Conservation (phyloP, 2,113 vertebrate genomes). For the Anser cygnoides region DNA sequence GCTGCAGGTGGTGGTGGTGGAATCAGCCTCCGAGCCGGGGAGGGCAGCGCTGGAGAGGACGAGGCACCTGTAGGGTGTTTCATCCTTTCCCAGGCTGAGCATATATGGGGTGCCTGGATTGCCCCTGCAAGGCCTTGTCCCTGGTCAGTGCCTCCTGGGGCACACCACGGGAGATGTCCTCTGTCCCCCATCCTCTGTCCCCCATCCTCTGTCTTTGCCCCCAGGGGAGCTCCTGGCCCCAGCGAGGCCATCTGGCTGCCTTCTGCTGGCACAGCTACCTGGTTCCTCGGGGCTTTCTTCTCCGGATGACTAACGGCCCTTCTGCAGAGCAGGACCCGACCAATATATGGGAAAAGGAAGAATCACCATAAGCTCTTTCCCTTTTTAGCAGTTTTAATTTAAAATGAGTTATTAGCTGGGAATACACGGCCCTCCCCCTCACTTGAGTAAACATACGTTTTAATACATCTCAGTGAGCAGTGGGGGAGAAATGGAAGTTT, state of each 20-base stretch:
- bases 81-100: neutral
- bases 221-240: too few species aligned
- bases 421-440: neutral
- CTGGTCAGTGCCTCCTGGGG: fast-evolving
- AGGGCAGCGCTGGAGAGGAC: neutral
- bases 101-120: neutral
- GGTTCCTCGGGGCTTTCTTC: neutral
- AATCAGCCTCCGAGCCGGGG: neutral
- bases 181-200: neutral
- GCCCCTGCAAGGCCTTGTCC: neutral
- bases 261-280: neutral
- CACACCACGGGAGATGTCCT: neutral
- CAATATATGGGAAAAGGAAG: neutral
- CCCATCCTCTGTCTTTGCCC: too few species aligned
- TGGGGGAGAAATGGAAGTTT: neutral
- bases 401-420: constrained; percentile 12
- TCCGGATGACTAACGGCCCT: neutral
- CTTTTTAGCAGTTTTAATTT: neutral
- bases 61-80: neutral
- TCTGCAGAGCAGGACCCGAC: neutral
- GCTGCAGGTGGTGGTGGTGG: neutral
- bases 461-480: neutral
- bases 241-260: neutral
- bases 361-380: neutral
- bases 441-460: neutral